A percentile compares a stretch with the other conserved stretches of the same genome.
Evolutionary conservation across 2,888 invertebrate species (phyloP).

Genomic region (Aspidapion aeneum): DNA sequence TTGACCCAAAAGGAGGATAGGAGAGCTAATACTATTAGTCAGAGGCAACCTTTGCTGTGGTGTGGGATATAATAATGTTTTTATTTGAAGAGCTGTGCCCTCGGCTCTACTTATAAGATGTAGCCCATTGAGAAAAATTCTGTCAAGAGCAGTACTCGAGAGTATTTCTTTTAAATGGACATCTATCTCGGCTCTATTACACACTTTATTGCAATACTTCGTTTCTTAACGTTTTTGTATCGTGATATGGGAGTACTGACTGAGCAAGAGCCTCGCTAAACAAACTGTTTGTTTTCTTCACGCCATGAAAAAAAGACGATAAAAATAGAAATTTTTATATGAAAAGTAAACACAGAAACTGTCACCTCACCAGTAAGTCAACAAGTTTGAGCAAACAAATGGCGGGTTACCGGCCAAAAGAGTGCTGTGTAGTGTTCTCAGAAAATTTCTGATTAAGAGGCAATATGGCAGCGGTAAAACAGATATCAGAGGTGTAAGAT

Average conservation of each 20-base stretch:
- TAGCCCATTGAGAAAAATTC: too few relatives aligned
- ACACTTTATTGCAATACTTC: not conserved
- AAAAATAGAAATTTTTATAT: not conserved
- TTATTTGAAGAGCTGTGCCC: too few relatives aligned
- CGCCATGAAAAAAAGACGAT: not conserved
- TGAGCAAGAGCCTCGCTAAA: not conserved
- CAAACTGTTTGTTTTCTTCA: not conserved
- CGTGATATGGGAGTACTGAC: not conserved
- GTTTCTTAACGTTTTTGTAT: not conserved
- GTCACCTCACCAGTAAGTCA: not conserved
- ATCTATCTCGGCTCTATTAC: too few relatives aligned
- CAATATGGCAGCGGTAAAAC: too few relatives aligned
- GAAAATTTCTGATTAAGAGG: not conserved
- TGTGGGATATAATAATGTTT: too few relatives aligned
- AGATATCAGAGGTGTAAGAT: too few relatives aligned
- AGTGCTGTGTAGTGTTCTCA: not conserved
- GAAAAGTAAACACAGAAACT: not conserved
- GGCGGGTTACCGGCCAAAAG: not conserved
- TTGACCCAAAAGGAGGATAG: too few relatives aligned
- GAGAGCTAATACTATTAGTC: too few relatives aligned
- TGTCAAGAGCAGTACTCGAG: too few relatives aligned
- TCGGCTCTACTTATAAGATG: too few relatives aligned
- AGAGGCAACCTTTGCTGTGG: too few relatives aligned
- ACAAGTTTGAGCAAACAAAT: not conserved
- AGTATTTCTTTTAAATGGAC: too few relatives aligned